A percentile compares a stretch with the other conserved stretches of the same genome.
phyloP scores from a whole-genome alignment of 2,888 invertebrate genomes.

The Exephanes ischioxanthus region DNA sequence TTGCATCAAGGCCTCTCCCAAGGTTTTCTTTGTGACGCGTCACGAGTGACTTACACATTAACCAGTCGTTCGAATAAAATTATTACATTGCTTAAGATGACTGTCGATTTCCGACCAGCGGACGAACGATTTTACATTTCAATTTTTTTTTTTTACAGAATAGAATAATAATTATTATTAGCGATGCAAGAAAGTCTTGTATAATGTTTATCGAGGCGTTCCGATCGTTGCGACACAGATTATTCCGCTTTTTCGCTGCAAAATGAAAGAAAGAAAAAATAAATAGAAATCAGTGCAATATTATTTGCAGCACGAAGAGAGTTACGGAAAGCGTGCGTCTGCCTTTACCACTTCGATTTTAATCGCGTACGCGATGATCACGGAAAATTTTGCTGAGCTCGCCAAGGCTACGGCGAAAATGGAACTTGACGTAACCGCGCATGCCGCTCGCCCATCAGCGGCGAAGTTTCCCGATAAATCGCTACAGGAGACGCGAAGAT shows the following conservation, averaged over 20 bases:
- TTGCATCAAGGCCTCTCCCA: constrained; percentile 71
- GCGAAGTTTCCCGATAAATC: constrained; percentile 32
- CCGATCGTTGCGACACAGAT: constrained; percentile 50
- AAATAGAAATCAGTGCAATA: constrained; percentile 43
- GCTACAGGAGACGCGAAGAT: not conserved
- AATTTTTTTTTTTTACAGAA: not conserved
- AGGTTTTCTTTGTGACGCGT: constrained; percentile 68
- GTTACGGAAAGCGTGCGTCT: constrained; percentile 42
- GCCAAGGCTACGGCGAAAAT: constrained; percentile 36
- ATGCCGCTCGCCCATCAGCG: not conserved
- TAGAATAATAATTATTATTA: not conserved
- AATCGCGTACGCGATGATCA: constrained; percentile 47
- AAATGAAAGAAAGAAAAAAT: constrained; percentile 21
- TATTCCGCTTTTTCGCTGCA: constrained; percentile 25
- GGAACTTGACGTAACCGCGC: constrained; percentile 36
- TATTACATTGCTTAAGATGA: not conserved
- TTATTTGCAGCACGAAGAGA: constrained; percentile 1
- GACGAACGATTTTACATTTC: not conserved
- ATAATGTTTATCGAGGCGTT: constrained; percentile 62
- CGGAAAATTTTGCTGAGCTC: constrained; percentile 35
- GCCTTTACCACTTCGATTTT: constrained; percentile 41
- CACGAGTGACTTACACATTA: constrained; percentile 41
- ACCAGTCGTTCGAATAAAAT: not conserved
- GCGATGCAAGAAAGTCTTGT: not conserved
- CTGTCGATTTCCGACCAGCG: not conserved